phyloP scores from a whole-genome alignment of 2,113 vertebrate species.

The Otus sunia region DNA sequence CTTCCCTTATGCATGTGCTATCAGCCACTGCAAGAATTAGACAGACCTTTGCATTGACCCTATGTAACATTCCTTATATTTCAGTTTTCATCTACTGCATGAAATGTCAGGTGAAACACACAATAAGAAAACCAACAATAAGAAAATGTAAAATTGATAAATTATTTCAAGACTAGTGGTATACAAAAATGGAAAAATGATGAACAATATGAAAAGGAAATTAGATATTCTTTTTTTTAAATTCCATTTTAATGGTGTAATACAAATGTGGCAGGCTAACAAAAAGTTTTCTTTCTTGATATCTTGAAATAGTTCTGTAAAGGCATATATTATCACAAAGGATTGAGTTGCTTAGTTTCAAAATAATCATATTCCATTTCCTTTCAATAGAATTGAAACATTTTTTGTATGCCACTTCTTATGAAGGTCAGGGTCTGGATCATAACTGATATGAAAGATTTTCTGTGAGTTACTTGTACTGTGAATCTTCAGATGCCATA shows the following conservation, averaged over 20 bases:
- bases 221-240: not conserved
- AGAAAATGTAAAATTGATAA: not conserved
- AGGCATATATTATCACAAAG: not conserved
- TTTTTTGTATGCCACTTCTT: not conserved
- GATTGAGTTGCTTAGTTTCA: not conserved
- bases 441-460: not conserved
- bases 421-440: not conserved
- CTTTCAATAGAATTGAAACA: not conserved
- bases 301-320: not conserved
- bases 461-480: not conserved
- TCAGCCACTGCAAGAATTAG: not conserved
- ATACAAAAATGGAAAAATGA: not conserved
- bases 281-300: not conserved
- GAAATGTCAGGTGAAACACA: not conserved
- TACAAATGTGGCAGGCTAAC: not conserved
- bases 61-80: not conserved
- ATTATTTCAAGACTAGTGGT: not conserved
- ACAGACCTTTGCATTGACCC: not conserved
- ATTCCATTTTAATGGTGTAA: not conserved
- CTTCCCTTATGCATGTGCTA: not conserved
- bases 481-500: not conserved
- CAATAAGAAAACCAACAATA: not conserved
- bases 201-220: not conserved
- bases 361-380: not conserved
- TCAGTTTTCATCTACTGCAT: not conserved